Conservation (phyloP, 2,888 invertebrate genomes). For the Sinelater perroti region DNA sequence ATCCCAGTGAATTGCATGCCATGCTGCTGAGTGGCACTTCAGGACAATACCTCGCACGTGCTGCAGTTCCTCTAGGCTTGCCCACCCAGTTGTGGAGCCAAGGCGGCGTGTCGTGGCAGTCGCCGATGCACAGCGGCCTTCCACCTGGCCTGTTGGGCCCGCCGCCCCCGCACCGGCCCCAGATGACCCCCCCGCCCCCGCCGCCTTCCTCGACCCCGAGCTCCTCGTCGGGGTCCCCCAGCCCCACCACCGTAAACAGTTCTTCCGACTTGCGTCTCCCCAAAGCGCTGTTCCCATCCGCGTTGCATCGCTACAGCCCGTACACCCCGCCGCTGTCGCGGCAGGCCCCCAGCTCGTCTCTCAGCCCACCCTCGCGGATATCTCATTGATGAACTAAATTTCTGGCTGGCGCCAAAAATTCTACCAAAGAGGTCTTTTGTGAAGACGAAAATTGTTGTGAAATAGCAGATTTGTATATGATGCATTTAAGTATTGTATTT, state of each 20-base stretch:
- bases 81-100: constrained; percentile 62
- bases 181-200: constrained; percentile 62
- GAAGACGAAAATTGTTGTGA: constrained; percentile 36
- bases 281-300: constrained; percentile 60
- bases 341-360: constrained; percentile 39
- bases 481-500: constrained; percentile 37
- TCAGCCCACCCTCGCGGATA: constrained; percentile 47
- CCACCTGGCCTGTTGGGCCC: constrained; percentile 59
- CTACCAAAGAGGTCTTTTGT: constrained; percentile 39
- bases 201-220: constrained; percentile 62
- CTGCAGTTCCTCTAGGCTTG: constrained; percentile 55
- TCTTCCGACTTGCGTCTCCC: constrained; percentile 59
- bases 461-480: constrained; percentile 41
- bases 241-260: constrained; percentile 58
- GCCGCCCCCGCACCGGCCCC: constrained; percentile 56
- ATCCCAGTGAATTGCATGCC: constrained; percentile 60
- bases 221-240: constrained; percentile 71
- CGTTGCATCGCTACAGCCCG: constrained; percentile 61
- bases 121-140: constrained; percentile 56
- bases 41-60: constrained; percentile 56
- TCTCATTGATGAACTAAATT: constrained; percentile 44
- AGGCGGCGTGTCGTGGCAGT: constrained; percentile 52
- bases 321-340: constrained; percentile 54
- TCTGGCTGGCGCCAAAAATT: constrained; percentile 31
- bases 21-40: constrained; percentile 56